Base-by-base conservation (phyloP, 1,140 invertebrate species). In the Drusus annulatus region DNA sequence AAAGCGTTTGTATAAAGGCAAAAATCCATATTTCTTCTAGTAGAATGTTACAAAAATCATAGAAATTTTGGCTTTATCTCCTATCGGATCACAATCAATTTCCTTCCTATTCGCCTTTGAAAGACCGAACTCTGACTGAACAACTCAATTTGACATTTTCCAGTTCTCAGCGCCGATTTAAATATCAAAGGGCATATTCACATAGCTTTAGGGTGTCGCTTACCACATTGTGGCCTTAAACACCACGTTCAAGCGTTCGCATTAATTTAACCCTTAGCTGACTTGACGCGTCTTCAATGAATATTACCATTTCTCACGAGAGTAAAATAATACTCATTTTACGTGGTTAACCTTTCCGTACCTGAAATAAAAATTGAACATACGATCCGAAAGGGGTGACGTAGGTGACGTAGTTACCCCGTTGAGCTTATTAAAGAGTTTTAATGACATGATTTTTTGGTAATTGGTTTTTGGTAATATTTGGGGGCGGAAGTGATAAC, bases 101-200 rank as follows among this genome's bases (percentile, higher is more conserved):
- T 13, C 13, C 8, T 74, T 51, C 56, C 71, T 23, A 19, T 51
- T 51, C 50, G 23, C 54, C 51, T 19, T 50, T 16, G 19, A 52
- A 28, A 51, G 71, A 21, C 51, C 71, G 23, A 74, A 54, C 71
- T 74, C 19, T 23, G 56, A 19, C 74, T 25, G 52, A 62, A 76
- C 74, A 62, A 58, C 74, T 76, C 74, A 76, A 76, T 76, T 76
- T 76, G 25, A 51, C 51, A 54, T 74, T 74, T 74, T 52, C 71
- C 71, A 74, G 45, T 74, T 74, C 28, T 74, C n/a, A 36, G 51
- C 71, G n/a, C 10, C 23, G 16, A 52, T 52, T 58, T 52, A 17
- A 25, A 60, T 60, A 50, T 52, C 56, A 25, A 76, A 76, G 10
- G 74, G 15, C 52, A 19, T 23, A 76, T 76, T 76, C 54, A 56